phyloP scores from a whole-genome alignment of 2,797 vertebrate species.

The Channa striata region DNA sequence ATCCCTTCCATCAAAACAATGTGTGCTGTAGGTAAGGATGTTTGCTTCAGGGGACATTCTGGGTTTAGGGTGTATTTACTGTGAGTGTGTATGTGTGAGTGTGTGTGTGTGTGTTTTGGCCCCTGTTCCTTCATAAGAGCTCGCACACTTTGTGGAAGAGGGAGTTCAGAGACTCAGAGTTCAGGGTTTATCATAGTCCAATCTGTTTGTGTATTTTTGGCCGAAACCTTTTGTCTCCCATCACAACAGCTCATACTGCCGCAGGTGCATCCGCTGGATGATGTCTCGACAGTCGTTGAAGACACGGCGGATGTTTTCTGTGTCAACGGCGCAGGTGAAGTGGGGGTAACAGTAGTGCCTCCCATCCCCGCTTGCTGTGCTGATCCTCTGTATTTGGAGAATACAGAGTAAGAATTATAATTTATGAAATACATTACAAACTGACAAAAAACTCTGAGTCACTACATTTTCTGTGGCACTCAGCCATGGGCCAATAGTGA shows the following conservation, averaged over 20 bases:
- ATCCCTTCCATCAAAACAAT: slow-evolving; percentile 45
- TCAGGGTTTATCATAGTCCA: slow-evolving; percentile 58
- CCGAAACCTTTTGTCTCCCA: slow-evolving; percentile 50
- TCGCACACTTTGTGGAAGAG: slow-evolving; percentile 61
- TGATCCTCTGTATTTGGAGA: slow-evolving; percentile 90
- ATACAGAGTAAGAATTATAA: background rate
- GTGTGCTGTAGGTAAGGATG: slow-evolving; percentile 41
- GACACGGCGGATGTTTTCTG: slow-evolving; percentile 97
- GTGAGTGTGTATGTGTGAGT: slow-evolving; percentile 14
- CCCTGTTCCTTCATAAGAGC: slow-evolving; percentile 54
- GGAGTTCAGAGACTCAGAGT: slow-evolving; percentile 63
- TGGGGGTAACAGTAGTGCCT: slow-evolving; percentile 98
- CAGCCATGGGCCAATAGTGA: no score
- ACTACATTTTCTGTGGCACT: no score
- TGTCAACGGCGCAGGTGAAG: slow-evolving; percentile 98
- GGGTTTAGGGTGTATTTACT: slow-evolving; percentile 49
- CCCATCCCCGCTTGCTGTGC: slow-evolving; percentile 97
- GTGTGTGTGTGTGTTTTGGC: slow-evolving; percentile 39
- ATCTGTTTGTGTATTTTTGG: slow-evolving; percentile 40
- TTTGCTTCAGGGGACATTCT: slow-evolving; percentile 59
- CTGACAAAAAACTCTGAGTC: background rate
- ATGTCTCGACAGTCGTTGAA: slow-evolving; percentile 99
- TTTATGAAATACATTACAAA: background rate
- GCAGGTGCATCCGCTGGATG: slow-evolving; percentile 99
- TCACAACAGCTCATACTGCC: slow-evolving; percentile 95